Evolutionary conservation across 1,140 invertebrate genomes (phyloP).

Genomic region (Saxidomus purpurata): DNA sequence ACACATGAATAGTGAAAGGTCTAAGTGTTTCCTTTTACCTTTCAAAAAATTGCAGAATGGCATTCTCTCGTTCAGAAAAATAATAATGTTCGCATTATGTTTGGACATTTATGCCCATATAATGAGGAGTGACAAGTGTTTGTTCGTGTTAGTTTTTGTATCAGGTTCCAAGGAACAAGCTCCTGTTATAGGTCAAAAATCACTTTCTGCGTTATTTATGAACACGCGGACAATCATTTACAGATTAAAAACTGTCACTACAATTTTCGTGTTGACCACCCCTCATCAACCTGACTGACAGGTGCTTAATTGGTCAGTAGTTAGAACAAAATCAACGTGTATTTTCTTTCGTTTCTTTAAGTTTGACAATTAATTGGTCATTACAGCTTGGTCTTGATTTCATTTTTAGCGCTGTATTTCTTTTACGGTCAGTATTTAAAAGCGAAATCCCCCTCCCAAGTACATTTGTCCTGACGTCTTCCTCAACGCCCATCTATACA

Average conservation of each 20-base stretch:
- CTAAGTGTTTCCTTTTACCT: conserved; percentile 18
- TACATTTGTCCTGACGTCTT: neutral
- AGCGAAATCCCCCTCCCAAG: neutral
- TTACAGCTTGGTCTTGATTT: neutral
- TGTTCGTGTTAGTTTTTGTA: conserved; percentile 40
- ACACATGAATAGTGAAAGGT: conserved; percentile 13
- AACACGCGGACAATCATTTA: neutral
- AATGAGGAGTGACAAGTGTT: neutral
- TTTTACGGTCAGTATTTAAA: neutral
- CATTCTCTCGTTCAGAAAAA: neutral
- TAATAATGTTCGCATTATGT: conserved; percentile 15
- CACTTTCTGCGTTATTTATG: conserved; percentile 30
- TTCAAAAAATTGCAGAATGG: neutral
- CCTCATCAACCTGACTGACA: neutral
- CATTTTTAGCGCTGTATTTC: neutral
- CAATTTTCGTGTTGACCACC: neutral
- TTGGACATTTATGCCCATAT: conserved; percentile 32
- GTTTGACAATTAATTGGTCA: conserved; percentile 5
- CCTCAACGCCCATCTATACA: conserved; percentile 32
- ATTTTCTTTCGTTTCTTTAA: neutral
- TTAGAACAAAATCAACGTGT: neutral
- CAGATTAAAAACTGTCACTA: neutral
- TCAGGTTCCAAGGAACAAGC: conserved; percentile 1
- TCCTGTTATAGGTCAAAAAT: neutral
- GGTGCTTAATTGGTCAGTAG: conserved; percentile 18